phyloP scores from a whole-genome alignment of 2,797 vertebrate genomes.

The Garrulus glandarius region DNA sequence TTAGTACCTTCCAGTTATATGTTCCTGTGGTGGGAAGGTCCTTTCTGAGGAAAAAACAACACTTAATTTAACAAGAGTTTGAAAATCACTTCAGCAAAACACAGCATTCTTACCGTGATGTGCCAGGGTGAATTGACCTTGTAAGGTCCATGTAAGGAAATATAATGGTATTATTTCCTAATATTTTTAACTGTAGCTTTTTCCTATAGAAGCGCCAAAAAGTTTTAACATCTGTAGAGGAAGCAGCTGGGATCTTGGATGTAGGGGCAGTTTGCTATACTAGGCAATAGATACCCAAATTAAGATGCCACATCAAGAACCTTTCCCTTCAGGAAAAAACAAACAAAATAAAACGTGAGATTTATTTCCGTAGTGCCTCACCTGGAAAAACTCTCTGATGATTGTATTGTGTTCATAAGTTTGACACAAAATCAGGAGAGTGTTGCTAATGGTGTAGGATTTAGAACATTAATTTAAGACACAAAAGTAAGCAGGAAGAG shows the following conservation, averaged over 20 bases:
- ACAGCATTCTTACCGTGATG: neutral
- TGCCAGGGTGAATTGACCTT: neutral
- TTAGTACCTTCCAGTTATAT: neutral
- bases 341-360: neutral
- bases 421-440: neutral
- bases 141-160: neutral
- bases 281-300: neutral
- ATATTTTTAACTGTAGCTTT: neutral
- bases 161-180: neutral
- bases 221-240: neutral
- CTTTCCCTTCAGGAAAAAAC: neutral
- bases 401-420: neutral
- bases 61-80: neutral
- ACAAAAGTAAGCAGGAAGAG: conserved; percentile 5
- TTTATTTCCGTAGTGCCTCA: neutral
- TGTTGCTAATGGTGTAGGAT: neutral
- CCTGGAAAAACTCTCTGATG: neutral
- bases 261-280: neutral
- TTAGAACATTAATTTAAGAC: neutral
- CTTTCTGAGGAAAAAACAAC: neutral
- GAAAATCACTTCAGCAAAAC: neutral
- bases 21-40: neutral
- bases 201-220: neutral
- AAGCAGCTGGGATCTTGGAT: neutral
- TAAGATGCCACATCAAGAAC: neutral